Conservation (phyloP, 2,113 vertebrate species). For the Lamprotornis superbus region DNA sequence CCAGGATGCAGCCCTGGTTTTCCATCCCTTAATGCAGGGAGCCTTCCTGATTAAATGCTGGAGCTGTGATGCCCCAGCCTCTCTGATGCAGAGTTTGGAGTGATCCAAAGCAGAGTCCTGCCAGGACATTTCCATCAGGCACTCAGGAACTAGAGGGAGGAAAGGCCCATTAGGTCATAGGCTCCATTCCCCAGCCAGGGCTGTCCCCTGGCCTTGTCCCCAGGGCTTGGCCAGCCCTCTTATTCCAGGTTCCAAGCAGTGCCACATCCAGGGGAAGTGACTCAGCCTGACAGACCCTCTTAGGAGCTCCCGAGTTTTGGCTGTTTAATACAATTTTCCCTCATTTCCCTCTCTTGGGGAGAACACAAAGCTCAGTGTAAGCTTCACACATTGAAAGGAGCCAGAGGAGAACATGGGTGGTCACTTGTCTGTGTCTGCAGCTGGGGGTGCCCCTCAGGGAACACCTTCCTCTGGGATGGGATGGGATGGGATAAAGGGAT, state of each 20-base stretch:
- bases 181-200: not conserved
- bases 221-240: not conserved
- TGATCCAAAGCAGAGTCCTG: not conserved
- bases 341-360: not conserved
- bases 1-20: not conserved
- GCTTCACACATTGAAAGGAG: rapidly evolving
- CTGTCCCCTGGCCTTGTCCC: not conserved
- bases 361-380: rapidly evolving
- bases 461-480: not conserved
- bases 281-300: not conserved
- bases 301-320: not conserved
- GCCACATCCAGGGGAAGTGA: not conserved
- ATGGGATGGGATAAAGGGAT: not conserved
- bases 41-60: not conserved
- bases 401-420: not conserved
- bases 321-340: not conserved
- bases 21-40: not conserved
- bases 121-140: not conserved
- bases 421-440: not conserved
- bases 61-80: not conserved
- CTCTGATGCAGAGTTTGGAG: not conserved
- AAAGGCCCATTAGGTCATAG: not conserved
- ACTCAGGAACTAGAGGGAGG: not conserved
- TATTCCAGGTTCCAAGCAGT: not conserved
- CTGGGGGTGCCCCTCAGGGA: not conserved